Base-by-base conservation (phyloP, 1,140 invertebrate species). In the Thereuonema tuberculata region DNA sequence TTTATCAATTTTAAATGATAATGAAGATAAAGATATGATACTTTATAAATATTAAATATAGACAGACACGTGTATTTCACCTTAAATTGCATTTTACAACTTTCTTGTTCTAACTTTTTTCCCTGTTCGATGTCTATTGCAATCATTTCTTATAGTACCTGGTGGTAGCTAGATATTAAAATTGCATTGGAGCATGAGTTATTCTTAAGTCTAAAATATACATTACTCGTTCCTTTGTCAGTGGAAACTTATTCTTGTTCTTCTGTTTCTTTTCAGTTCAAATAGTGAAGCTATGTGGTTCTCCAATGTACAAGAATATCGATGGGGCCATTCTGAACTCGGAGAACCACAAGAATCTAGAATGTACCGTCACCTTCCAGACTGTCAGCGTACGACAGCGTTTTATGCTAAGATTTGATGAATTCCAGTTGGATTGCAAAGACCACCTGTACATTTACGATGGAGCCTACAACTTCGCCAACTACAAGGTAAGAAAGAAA, bases 391-490 rank as follows among this genome's bases (percentile, higher is more conserved):
- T 94, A 62, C 79, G 93, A 62, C 90, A 94, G 74, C 78, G 86
- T 64, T 94, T 94, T 73, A 93, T 93, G 87, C 80, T 94, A 61
- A 81, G 90, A 64, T 94, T 94, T 74, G 84, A 86, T 65, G 74
- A 78, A 65, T 75, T 85, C 62, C 82, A 83, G 66, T 78, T 94
- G 57, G 91, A 93, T 76, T 94, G 90, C 77, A 92, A 93, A 69
- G 90, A 93, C 75, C 89, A 93, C 74, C 80, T 94, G 14, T 88
- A 84, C 68, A 89, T 94, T 67, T 94, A 88, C 70, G 91, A 94
- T 76, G 90, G 90, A 14, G 89, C 88, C 15, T 88, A 93, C 69
- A 85, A 86, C 28, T 87, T 87, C 27, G 86, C 85, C 46, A 84
- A 80, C 64, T 84, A 85, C 65, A 91, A 92, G 84, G 90, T 93